Evolutionary conservation across 2,888 invertebrate species (phyloP).

Genomic region (Drosophila cyrtoloma): DNA sequence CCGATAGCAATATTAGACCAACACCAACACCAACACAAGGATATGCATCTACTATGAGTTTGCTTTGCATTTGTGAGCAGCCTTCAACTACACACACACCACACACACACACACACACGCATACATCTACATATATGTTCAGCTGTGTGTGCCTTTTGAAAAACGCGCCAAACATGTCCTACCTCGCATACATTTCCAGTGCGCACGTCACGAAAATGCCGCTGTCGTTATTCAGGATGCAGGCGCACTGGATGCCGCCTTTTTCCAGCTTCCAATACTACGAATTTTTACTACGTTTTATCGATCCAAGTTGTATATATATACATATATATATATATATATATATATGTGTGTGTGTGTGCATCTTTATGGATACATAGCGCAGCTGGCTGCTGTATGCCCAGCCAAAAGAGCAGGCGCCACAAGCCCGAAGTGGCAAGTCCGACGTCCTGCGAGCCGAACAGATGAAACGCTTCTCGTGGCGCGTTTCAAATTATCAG

Average conservation of each 20-base stretch:
- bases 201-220: slow-evolving; percentile 73
- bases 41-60: slow-evolving; percentile 25
- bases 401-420: slow-evolving; percentile 68
- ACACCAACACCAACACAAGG: slow-evolving; percentile 20
- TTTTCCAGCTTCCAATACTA: slow-evolving; percentile 80
- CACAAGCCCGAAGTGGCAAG: slow-evolving; percentile 4
- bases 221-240: slow-evolving; percentile 49
- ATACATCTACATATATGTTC: not conserved
- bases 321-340: not conserved
- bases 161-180: slow-evolving; percentile 84
- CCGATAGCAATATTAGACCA: slow-evolving; percentile 41
- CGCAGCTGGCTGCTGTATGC: slow-evolving; percentile 73
- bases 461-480: slow-evolving; percentile 10
- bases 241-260: slow-evolving; percentile 35
- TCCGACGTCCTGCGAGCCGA: slow-evolving; percentile 13
- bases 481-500: not conserved
- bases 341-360: slow-evolving; percentile 8
- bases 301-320: slow-evolving; percentile 61
- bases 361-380: slow-evolving; percentile 26
- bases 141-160: slow-evolving; percentile 52
- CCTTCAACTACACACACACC: slow-evolving; percentile 57
- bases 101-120: slow-evolving; percentile 22
- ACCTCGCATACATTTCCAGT: slow-evolving; percentile 82
- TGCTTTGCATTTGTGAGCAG: slow-evolving; percentile 51
- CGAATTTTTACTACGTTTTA: slow-evolving; percentile 82